A percentile compares a stretch with the other conserved stretches of the same genome.
Evolutionary conservation across 1,140 invertebrate genomes (phyloP).

Genomic region (Armadillidium nasatum): DNA sequence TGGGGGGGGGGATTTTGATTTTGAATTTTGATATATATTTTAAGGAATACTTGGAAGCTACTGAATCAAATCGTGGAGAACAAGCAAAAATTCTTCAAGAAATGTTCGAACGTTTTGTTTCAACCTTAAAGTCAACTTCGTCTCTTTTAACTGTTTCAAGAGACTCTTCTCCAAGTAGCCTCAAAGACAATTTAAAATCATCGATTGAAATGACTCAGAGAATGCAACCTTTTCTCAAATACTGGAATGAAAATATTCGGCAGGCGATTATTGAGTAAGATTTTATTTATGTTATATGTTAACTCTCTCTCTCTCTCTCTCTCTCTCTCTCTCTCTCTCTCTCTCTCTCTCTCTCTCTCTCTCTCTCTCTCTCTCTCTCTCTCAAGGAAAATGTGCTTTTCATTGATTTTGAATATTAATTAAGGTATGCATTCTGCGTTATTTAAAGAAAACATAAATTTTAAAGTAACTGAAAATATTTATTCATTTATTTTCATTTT

Average conservation of each 20-base stretch:
- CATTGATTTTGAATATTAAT: too few relatives aligned
- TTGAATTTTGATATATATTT: too few relatives aligned
- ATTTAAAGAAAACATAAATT: too few relatives aligned
- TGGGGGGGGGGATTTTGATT: too few relatives aligned
- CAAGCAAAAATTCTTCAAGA: slow-evolving; percentile 27
- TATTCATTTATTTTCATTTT: too few relatives aligned
- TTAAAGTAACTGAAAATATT: too few relatives aligned
- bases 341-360: too few relatives aligned
- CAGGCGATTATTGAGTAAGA: slow-evolving; percentile 33
- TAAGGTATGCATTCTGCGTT: too few relatives aligned
- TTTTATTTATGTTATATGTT: neutral
- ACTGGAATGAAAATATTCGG: slow-evolving; percentile 30
- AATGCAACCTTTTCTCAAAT: slow-evolving; percentile 28
- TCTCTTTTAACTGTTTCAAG: slow-evolving; percentile 27
- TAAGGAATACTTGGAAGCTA: slow-evolving; percentile 26
- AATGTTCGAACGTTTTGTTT: slow-evolving; percentile 29
- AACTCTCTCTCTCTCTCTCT: neutral
- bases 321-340: too few relatives aligned
- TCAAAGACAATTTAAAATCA: slow-evolving; percentile 29
- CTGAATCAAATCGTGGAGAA: slow-evolving; percentile 16
- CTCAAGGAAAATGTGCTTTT: too few relatives aligned
- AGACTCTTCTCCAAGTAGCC: slow-evolving; percentile 26
- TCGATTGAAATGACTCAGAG: slow-evolving; percentile 30
- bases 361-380: too few relatives aligned
- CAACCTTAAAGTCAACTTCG: slow-evolving; percentile 29